phyloP scores from a whole-genome alignment of 2,113 vertebrate genomes.

The Tragelaphus strepsiceros region DNA sequence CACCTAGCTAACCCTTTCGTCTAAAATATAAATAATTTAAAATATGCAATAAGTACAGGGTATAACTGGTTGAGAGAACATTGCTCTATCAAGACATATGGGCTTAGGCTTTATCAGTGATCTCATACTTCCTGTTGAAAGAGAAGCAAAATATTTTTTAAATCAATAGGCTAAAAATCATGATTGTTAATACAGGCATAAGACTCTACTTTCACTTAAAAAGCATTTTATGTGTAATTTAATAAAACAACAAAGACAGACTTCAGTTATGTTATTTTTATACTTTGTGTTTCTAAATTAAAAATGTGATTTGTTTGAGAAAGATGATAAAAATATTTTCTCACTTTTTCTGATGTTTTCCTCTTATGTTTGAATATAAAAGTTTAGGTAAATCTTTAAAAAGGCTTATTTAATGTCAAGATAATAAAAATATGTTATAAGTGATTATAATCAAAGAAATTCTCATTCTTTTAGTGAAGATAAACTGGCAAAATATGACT shows the following conservation, averaged over 20 bases:
- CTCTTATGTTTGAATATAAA: constrained; percentile 66
- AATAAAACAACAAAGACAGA: constrained; percentile 14
- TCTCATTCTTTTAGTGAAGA: constrained; percentile 62
- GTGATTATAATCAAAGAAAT: constrained; percentile 60
- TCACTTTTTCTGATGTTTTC: background rate
- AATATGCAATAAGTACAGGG: constrained; percentile 59
- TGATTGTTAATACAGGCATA: constrained; percentile 43
- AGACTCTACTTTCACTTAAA: constrained; percentile 47
- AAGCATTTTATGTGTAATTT: background rate
- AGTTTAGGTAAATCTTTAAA: constrained; percentile 56
- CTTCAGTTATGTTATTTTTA: constrained; percentile 23
- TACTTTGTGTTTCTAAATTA: constrained; percentile 28
- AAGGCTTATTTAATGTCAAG: constrained; percentile 69
- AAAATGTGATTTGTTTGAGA: constrained; percentile 31
- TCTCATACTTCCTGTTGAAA: constrained; percentile 80
- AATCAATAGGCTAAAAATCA: constrained; percentile 77
- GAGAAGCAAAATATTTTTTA: constrained; percentile 74
- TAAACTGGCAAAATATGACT: constrained; percentile 70
- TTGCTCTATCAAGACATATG: constrained; percentile 64
- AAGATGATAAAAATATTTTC: constrained; percentile 45
- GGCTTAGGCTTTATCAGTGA: constrained; percentile 72
- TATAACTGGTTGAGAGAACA: constrained; percentile 67
- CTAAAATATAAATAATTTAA: constrained; percentile 84
- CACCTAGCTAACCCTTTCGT: constrained; percentile 73
- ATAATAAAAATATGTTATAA: constrained; percentile 66